Conservation (phyloP, 2,888 invertebrate genomes). For the Diarsia mendica region DNA sequence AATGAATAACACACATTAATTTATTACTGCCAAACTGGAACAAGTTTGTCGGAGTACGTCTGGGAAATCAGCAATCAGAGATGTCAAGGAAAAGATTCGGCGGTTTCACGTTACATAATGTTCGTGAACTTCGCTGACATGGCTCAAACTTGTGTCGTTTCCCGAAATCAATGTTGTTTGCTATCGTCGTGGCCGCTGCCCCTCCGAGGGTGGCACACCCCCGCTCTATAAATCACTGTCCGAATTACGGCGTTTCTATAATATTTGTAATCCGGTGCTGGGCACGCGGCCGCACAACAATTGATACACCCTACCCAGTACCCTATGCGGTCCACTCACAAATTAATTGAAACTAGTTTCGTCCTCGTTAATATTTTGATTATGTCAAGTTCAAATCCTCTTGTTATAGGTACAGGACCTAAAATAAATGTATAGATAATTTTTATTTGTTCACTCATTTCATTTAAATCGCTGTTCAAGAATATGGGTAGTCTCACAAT, state of each 20-base stretch:
- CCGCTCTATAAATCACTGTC: conserved; percentile 90
- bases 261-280: conserved; percentile 83
- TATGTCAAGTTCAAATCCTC: conserved; percentile 62
- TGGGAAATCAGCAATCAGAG: conserved; percentile 59
- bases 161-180: conserved; percentile 89
- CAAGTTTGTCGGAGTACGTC: conserved; percentile 48
- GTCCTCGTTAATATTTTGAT: conserved; percentile 74
- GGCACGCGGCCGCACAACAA: conserved; percentile 81
- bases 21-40: conserved; percentile 41
- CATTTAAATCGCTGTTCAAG: conserved; percentile 45
- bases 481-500: conserved; percentile 49
- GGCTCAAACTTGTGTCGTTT: conserved; percentile 81
- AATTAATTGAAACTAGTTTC: conserved; percentile 83
- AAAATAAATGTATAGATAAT: conserved; percentile 12
- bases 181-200: conserved; percentile 80
- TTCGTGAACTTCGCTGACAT: conserved; percentile 68
- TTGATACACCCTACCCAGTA: conserved; percentile 76
- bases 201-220: conserved; percentile 87
- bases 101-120: conserved; percentile 56
- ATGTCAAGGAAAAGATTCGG: conserved; percentile 54
- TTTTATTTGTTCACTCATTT: conserved; percentile 41
- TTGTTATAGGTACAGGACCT: background rate
- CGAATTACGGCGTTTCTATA: conserved; percentile 89
- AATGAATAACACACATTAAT: conserved; percentile 52
- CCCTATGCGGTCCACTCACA: conserved; percentile 67